Percentiles rank a stretch among this genome's conserved stretches.
These are phyloP conservation scores for Athalia rosae DNA, from an alignment of 2,888 invertebrate genomes.

Conservation along the genomic window DNA sequence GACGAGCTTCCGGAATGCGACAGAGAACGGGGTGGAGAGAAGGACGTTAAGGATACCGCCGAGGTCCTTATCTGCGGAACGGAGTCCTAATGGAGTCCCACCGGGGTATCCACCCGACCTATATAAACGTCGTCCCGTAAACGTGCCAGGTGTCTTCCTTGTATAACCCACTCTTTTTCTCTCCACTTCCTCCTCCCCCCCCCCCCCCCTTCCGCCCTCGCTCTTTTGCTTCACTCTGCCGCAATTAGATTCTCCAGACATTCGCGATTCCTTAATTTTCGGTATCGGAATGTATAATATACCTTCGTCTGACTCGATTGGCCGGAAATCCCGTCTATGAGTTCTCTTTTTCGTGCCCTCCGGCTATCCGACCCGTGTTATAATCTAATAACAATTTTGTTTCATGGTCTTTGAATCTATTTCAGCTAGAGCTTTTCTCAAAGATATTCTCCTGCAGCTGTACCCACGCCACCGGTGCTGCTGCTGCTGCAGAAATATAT, in stretches of 20 bases:
- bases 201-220: background rate
- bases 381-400: too few species aligned
- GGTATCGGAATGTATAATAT: background rate
- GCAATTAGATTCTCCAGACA: background rate
- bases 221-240: background rate
- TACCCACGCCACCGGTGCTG: too few species aligned
- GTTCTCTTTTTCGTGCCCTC: too few species aligned
- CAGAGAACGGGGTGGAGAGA: background rate
- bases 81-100: conserved; percentile 43
- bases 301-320: too few species aligned
- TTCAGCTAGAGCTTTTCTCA: too few species aligned
- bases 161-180: background rate
- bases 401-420: too few species aligned
- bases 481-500: too few species aligned
- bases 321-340: too few species aligned
- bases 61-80: conserved; percentile 42
- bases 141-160: conserved; percentile 20
- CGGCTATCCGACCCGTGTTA: too few species aligned
- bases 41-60: conserved; percentile 12
- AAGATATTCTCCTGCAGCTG: too few species aligned
- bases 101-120: conserved; percentile 12
- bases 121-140: conserved; percentile 14
- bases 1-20: too few species aligned
- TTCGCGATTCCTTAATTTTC: background rate
- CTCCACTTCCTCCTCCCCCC: background rate